Evolutionary conservation across 2,888 invertebrate species (phyloP).

Genomic region (Caenorhabditis afra): DNA sequence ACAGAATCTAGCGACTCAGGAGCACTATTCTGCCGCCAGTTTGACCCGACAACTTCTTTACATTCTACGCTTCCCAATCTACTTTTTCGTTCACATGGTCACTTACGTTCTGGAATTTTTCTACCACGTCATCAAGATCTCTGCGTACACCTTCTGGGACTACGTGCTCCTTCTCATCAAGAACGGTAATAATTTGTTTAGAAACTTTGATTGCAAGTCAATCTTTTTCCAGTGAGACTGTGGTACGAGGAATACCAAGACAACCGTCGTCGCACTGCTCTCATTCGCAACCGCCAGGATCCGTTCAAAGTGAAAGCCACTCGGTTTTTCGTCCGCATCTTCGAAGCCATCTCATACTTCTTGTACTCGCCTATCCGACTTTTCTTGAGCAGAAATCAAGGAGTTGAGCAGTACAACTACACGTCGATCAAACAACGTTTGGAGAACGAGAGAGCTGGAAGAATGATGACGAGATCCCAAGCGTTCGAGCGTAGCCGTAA

Average conservation of each 20-base stretch:
- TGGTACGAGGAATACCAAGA: conserved; percentile 26
- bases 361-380: conserved; percentile 4
- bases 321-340: conserved; percentile 5
- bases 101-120: conserved; percentile 39
- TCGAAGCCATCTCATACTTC: conserved; percentile 9
- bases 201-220: not conserved
- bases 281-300: conserved; percentile 44
- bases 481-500: conserved; percentile 20
- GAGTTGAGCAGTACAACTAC: conserved; percentile 45
- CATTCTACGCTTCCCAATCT: conserved; percentile 20
- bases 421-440: conserved; percentile 36
- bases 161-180: conserved; percentile 29
- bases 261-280: conserved; percentile 34
- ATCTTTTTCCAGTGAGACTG: conserved; percentile 11
- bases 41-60: conserved; percentile 32
- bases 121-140: conserved; percentile 30
- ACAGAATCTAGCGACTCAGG: conserved; percentile 15
- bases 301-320: conserved; percentile 25
- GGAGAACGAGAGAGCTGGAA: conserved; percentile 42
- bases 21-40: conserved; percentile 53
- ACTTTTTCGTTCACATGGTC: conserved; percentile 26
- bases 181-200: conserved; percentile 10
- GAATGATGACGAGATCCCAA: conserved; percentile 35
- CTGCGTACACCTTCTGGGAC: conserved; percentile 34
- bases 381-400: not conserved